Percentiles rank a stretch among this genome's conserved stretches.
Evolutionary conservation across 2,113 vertebrate species (phyloP).

Genomic region (Azemiops feae): DNA sequence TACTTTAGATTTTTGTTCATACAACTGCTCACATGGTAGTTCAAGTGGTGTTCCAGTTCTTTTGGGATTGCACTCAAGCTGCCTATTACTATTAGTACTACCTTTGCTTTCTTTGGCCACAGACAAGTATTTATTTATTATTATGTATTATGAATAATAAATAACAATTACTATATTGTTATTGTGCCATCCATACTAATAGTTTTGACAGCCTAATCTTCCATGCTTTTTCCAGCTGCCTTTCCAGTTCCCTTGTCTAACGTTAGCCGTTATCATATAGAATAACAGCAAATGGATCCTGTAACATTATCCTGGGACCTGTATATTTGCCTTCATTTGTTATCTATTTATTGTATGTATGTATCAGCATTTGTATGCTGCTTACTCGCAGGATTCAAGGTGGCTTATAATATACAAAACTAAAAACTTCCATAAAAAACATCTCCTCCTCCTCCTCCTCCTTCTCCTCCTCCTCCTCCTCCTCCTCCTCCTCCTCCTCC

Average conservation of each 20-base stretch:
- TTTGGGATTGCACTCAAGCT: neutral
- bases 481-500: too few relatives aligned
- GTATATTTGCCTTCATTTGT: neutral
- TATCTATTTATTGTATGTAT: neutral
- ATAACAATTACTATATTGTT: neutral
- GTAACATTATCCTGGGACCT: neutral
- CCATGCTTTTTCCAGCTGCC: neutral
- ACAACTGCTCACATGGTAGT: neutral
- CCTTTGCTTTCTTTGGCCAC: neutral
- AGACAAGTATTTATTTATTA: neutral
- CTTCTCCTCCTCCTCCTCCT: fast-evolving
- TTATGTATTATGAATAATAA: neutral
- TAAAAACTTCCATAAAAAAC: neutral
- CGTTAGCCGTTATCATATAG: neutral
- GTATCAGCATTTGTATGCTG: neutral
- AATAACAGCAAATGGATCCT: neutral
- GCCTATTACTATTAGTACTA: neutral
- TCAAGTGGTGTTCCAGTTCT: neutral
- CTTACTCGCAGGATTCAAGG: neutral
- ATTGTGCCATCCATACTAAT: neutral
- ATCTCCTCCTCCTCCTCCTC: neutral
- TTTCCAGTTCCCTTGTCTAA: neutral
- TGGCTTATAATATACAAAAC: neutral
- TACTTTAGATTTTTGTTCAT: neutral
- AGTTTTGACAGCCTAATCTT: neutral